These are phyloP conservation scores for Lagopus leucura DNA, from an alignment of 2,113 vertebrate genomes.

Conservation along the genomic window DNA sequence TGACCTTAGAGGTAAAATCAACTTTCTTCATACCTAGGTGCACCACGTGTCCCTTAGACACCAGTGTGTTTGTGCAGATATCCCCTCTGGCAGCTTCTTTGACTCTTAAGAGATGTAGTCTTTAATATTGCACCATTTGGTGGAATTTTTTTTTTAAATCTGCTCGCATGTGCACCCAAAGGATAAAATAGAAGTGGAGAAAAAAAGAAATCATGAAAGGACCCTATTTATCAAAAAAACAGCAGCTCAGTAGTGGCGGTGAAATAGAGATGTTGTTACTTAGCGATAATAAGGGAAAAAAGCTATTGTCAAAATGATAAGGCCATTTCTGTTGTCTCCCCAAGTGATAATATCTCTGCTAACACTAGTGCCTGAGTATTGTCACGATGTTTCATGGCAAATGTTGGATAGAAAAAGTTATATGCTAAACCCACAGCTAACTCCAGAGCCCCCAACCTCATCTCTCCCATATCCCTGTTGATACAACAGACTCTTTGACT, in stretches of 20 bases:
- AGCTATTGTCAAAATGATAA: constrained; percentile 74
- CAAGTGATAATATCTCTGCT: constrained; percentile 73
- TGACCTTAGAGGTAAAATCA: neutral
- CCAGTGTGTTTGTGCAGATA: neutral
- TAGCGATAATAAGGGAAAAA: constrained; percentile 67
- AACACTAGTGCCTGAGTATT: constrained; percentile 48
- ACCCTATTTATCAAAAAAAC: constrained; percentile 66
- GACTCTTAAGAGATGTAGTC: neutral
- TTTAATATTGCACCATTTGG: neutral
- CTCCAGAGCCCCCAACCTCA: constrained; percentile 8
- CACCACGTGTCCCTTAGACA: neutral
- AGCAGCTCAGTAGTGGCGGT: constrained; percentile 27
- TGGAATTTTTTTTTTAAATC: constrained; percentile 24
- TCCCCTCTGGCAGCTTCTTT: neutral
- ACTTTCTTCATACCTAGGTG: neutral
- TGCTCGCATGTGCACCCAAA: constrained; percentile 38
- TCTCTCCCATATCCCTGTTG: constrained; percentile 15
- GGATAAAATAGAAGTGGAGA: constrained; percentile 35
- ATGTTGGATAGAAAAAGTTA: constrained; percentile 66
- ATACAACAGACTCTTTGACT: constrained; percentile 18
- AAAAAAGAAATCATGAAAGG: constrained; percentile 34
- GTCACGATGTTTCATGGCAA: constrained; percentile 72
- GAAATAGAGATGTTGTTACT: constrained; percentile 74
- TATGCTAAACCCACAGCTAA: constrained; percentile 63
- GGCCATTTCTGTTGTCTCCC: constrained; percentile 71